Evolutionary conservation across 2,888 invertebrate species (phyloP), one percentile per base, ranked within the genome.

Genomic region (Poecilobothrus nobilitatus): DNA sequence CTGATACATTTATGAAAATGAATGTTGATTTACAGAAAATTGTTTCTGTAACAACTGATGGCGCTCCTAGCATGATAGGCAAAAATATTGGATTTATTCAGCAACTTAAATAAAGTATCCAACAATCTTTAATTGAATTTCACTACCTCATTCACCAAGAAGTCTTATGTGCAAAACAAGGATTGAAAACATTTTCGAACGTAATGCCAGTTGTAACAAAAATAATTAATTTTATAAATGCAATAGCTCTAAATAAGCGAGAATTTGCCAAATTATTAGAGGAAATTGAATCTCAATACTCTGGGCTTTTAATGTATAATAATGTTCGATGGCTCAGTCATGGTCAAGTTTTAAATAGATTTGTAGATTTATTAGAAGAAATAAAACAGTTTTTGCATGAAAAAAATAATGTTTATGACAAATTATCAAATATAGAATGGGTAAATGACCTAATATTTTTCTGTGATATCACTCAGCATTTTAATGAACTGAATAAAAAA

Each of bases 81-180:
- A 63, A 63, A 63, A 18, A 63, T 63, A 21, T 63, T 20, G 62
- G 62, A 20, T 63, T 63, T 63, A 63, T 63, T 63, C 21, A 63
- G 62, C 62, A 63, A 63, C 62, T 63, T 63, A 63, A 63, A 63
- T 21, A 63, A 63, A 63, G 21, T 63, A 20, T 63, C 21, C 21
- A 21, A 21, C 62, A 63, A n/a, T n/a, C n/a, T 63, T 63, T 21
- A 8, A 63, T 63, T 21, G 21, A 63, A 63, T 20, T 63, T 10
- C 62, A 63, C 20, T 20, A 21, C 20, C 20, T 63, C 21, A 63
- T 63, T 63, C 21, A 63, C 20, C 62, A 63, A 63, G 62, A 63
- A 63, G 62, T 63, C n/a, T 63, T 63, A n/a, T n/a, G n/a, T 63
- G 62, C 62, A 63, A 63, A 63, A 63, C 21, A 63, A n/a, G 62